Evolutionary conservation across 2,888 invertebrate genomes (phyloP), one percentile per base, ranked within the genome.

Genomic region (Erebia epiphron): DNA sequence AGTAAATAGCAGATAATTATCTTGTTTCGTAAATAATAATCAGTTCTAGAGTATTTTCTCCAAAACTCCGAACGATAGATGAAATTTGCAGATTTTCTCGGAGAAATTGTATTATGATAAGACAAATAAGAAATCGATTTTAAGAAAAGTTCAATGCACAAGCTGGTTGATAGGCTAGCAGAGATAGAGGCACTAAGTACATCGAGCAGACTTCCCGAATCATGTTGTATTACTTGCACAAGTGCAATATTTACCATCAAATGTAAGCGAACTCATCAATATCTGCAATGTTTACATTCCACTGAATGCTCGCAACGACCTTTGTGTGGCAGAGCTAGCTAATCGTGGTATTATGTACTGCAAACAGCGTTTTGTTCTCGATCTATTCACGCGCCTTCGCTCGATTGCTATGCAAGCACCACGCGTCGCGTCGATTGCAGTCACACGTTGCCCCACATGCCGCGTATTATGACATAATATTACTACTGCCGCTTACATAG

Each of bases 391-490:
- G 61, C 67, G 60, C 18, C 56, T 43, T 67, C 46, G 58, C 58
- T 56, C 67, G 43, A 63, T 70, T 63, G 60, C 70, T 70, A 68
- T 72, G 68, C 70, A 70, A 60, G 69, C 64, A 63, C 57, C 66
- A 58, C 69, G 54, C 50, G 70, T 61, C 69, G 54, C 50, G 70
- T 61, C 54, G 68, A 72, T 72, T 74, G 67, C 68, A 62, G 65
- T 72, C 72, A 68, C 72, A 21, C 21, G 68, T 72, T 74, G 70
- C 66, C 70, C 74, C 74, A 74, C 74, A 72, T 68, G 71, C 18
- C 43, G 41, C 60, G 67, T 52, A 49, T 66, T 70, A 70, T 67
- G 63, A 56, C 60, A 60, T 70, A 74, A 70, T 61, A 63, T 52
- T 16, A 64, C 61, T 13, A 54, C 62, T 43, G n/a, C 52, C 56